phyloP scores from a whole-genome alignment of 1,140 invertebrate genomes.

The Hirudo medicinalis region DNA sequence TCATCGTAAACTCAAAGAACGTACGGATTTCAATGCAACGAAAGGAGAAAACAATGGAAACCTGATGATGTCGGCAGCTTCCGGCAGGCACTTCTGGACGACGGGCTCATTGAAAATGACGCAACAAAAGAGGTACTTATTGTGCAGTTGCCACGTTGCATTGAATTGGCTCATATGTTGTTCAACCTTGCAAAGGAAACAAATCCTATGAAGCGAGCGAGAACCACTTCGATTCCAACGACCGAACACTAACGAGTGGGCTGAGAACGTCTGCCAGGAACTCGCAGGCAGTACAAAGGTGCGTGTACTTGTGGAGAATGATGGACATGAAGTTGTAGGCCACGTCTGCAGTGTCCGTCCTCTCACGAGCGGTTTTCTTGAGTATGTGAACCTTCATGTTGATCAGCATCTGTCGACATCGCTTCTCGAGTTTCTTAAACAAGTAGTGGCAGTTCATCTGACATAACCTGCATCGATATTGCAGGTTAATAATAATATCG shows the following conservation, averaged over 20 bases:
- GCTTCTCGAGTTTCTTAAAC: conserved; percentile 49
- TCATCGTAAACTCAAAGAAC: too few species aligned
- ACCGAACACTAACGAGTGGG: conserved; percentile 38
- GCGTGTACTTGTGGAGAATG: conserved; percentile 50
- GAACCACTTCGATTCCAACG: neutral
- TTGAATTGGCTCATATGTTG: conserved; percentile 49
- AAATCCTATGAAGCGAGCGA: neutral
- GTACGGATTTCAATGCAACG: too few species aligned
- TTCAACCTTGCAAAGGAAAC: conserved; percentile 18
- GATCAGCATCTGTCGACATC: conserved; percentile 51
- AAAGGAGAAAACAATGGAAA: conserved; percentile 19
- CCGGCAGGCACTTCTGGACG: conserved; percentile 47
- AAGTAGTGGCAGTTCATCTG: conserved; percentile 50
- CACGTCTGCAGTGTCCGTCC: conserved; percentile 37
- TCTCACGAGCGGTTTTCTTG: conserved; percentile 41
- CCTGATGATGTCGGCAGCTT: conserved; percentile 46
- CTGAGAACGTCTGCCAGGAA: conserved; percentile 47
- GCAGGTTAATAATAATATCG: conserved; percentile 25
- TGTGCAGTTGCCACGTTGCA: conserved; percentile 51
- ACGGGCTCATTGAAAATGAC: conserved; percentile 51
- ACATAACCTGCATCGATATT: conserved; percentile 44
- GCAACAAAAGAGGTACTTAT: conserved; percentile 52
- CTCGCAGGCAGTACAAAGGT: conserved; percentile 47
- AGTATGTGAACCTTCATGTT: conserved; percentile 51
- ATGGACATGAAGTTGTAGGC: conserved; percentile 39